A percentile compares a stretch with the other conserved stretches of the same genome.
Evolutionary conservation across 2,113 vertebrate genomes (phyloP).

Genomic region (Caretta caretta): DNA sequence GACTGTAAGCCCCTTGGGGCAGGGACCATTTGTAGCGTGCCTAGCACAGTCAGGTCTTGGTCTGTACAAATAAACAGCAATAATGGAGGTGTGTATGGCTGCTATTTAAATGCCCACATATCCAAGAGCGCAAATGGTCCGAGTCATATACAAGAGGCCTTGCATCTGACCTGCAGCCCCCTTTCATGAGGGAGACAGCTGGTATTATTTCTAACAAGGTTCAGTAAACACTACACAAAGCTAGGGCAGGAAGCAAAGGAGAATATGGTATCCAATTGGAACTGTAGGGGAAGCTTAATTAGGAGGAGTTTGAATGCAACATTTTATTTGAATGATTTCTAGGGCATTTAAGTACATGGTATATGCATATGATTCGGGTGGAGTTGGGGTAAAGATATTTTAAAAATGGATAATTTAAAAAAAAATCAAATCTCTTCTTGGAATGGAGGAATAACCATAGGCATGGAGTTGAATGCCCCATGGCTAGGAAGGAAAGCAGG

Average conservation of each 20-base stretch:
- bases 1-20: too few relatives aligned
- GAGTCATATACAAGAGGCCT: not conserved
- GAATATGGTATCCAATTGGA: fast-evolving
- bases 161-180: not conserved
- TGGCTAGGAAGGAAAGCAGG: fast-evolving
- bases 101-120: not conserved
- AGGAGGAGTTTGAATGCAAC: constrained; percentile 1
- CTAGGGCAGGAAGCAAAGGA: not conserved
- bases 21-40: too few relatives aligned
- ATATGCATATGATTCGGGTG: not conserved
- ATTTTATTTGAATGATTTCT: constrained; percentile 2
- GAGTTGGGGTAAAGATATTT: not conserved
- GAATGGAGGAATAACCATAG: not conserved
- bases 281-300: not conserved
- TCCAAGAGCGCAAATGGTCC: not conserved
- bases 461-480: not conserved
- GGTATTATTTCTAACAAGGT: not conserved
- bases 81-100: not conserved
- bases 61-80: too few relatives aligned
- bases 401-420: not conserved
- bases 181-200: not conserved
- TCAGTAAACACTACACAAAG: not conserved
- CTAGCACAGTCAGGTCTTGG: too few relatives aligned
- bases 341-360: not conserved
- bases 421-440: not conserved